phyloP scores from a whole-genome alignment of 2,888 invertebrate genomes.

The Acleris sparsana region DNA sequence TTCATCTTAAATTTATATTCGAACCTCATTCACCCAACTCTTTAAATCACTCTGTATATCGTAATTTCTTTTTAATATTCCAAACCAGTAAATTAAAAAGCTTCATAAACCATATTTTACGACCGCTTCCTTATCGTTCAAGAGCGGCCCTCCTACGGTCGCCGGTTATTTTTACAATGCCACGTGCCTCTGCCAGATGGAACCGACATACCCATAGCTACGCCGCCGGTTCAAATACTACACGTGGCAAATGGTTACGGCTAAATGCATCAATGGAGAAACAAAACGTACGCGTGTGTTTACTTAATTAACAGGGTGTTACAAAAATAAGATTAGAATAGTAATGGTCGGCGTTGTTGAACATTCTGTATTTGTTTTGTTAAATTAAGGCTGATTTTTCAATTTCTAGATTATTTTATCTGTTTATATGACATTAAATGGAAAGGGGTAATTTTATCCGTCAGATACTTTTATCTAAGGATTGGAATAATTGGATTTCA shows the following conservation, averaged over 20 bases:
- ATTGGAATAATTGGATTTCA: too few species aligned
- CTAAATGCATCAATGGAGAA: slow-evolving; percentile 23
- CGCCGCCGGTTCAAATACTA: background rate
- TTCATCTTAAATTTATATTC: too few species aligned
- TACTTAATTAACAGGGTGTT: slow-evolving; percentile 1
- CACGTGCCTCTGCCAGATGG: slow-evolving; percentile 30
- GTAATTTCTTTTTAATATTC: background rate
- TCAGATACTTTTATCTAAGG: too few species aligned
- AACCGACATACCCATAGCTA: slow-evolving; percentile 1
- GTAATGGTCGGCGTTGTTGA: too few species aligned
- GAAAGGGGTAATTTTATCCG: too few species aligned
- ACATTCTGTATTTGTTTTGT: too few species aligned
- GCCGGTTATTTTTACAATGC: slow-evolving; percentile 33
- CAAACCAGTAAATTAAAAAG: slow-evolving; percentile 1
- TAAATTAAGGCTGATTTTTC: too few species aligned
- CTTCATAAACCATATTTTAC: slow-evolving; percentile 3
- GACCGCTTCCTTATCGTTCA: slow-evolving; percentile 34
- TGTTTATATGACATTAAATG: too few species aligned
- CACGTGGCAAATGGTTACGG: slow-evolving; percentile 12
- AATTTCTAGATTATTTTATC: too few species aligned
- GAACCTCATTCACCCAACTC: background rate
- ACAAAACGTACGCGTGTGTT: slow-evolving; percentile 13
- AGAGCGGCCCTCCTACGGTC: slow-evolving; percentile 28
- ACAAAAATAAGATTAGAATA: too few species aligned
- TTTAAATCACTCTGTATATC: background rate